Percentiles rank a stretch among this genome's conserved stretches.
phyloP scores from a whole-genome alignment of 2,797 vertebrate species.

The Halcyon chelicuti region DNA sequence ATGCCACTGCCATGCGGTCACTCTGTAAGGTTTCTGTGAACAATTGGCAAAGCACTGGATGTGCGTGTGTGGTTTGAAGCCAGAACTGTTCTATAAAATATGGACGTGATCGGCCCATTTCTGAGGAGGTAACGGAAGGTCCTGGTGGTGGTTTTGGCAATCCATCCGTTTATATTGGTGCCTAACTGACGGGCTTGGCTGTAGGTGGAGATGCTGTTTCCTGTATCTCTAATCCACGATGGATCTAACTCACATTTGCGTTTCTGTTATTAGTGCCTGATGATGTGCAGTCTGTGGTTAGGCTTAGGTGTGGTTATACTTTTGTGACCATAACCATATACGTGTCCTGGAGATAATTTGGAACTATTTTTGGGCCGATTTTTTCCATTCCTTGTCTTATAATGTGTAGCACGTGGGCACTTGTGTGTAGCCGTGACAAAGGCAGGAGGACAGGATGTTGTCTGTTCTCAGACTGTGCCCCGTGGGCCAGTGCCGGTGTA shows the following conservation, averaged over 20 bases:
- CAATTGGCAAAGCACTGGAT: neutral
- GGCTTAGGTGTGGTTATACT: neutral
- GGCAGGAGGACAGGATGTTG: neutral
- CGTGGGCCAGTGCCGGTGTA: neutral
- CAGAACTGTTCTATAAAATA: neutral
- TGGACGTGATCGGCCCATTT: neutral
- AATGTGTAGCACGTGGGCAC: rapidly evolving
- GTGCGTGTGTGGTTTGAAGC: neutral
- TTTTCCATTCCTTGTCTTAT: neutral
- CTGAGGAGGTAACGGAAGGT: neutral
- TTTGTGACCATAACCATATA: neutral
- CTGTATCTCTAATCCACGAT: neutral
- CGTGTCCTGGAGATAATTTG: neutral
- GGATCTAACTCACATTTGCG: neutral
- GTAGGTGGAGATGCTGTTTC: neutral
- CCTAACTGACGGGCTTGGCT: neutral
- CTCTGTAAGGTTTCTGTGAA: neutral
- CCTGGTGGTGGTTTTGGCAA: neutral
- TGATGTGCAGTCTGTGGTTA: neutral
- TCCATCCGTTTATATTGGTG: neutral
- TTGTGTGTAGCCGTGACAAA: neutral
- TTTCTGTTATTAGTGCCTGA: neutral
- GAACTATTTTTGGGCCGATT: neutral
- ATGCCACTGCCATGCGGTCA: neutral
- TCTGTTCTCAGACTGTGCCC: neutral